Evolutionary conservation across 2,797 vertebrate species (phyloP), one percentile per base, ranked within the genome.

Genomic region (Bufotes viridis): DNA sequence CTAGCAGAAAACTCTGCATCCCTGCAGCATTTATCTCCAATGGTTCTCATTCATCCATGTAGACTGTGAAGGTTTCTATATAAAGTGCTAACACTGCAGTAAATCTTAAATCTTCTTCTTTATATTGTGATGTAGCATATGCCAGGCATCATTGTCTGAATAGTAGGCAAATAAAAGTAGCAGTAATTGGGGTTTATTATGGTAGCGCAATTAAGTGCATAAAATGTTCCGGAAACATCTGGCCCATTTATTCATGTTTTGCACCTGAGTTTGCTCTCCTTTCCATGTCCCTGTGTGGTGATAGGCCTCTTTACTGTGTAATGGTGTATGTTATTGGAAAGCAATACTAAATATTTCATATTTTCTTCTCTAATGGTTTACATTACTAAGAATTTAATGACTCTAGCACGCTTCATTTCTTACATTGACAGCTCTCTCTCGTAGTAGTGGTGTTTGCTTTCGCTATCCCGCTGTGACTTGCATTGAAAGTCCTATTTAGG

Each of bases 221-320:
- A 75, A 60, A 84, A 84, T 63, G 22, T 65, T 78, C 34, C 24
- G 12, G 74, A 85, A 85, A 85, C 74, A 85, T 65, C 74, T 85
- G 74, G 42, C 24, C 60, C 29, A 61, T 65, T 67, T 65, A 18
- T 65, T 85, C 60, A n/a, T 63, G 6, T 55, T 78, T 55, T 78
- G 84, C 63, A 86, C 51, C 76, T 86, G 60, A 86, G 24, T 79
- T 49, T 83, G 24, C 67, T 90, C 91, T 87, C 82, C 6, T 87
- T 83, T 29, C 24, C 24, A 20, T 86, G 57, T 82, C 78, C 69
- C 80, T 86, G 22, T 85, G 60, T 75, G 34, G 60, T 55, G 26
- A 57, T 65, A 82, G 65, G 69, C 22, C 65, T 49, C 60, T 24
- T 81, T 86, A 42, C 58, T 82, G 79, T 89, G 72, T 78, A 85